Base-by-base conservation (phyloP, 2,797 vertebrate species). In the Nyctibius grandis region DNA sequence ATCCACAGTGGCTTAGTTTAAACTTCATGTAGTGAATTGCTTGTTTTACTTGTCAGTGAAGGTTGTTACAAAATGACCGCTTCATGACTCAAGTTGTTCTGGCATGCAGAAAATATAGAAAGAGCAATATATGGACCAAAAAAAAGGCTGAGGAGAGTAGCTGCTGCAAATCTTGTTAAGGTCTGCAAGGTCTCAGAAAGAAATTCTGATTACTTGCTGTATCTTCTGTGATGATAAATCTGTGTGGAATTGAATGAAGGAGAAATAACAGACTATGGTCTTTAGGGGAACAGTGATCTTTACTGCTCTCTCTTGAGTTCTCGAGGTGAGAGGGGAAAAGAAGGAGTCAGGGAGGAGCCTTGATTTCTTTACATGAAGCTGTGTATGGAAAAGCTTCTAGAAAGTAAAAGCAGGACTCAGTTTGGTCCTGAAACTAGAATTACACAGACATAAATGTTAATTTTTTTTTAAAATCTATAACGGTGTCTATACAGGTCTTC, bases 391-490 rank as follows among this genome's bases (percentile, higher is more conserved):
- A 51, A 23, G 9, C 9, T 42, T 54, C 18, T 56, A 20, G 12
- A 69, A 73, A 33, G 8, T 10, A 15, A 75, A 84, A 84, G 1
- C 8, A 69, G 18, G 77, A 42, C 8, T 40, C 25, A 45, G 0
- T 11, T 51, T 4, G 8, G 1, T 59, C 18, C 31, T 68, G 44
- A 63, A 82, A 45, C 4, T n/a, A 56, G 19, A 69, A 68, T 42
- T 54, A 11, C 19, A 51, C 19, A 51, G 22, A 19, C 6, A 31
- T 57, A 70, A 19, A 45, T 0, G 4, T 21, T 34, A n/a, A 17
- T 0, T 29, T 25, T 26, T 23, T 6, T 23, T 14, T 1, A n/a
- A 23, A 9, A 8, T n/a, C n/a, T n/a, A 13, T 36, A 36, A 14
- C 5, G 2, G 2, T 9, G 61, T 4, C 4, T 56, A 48, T 44